Base-by-base conservation (phyloP, 2,113 vertebrate genomes). In the Pholis gunnellus region DNA sequence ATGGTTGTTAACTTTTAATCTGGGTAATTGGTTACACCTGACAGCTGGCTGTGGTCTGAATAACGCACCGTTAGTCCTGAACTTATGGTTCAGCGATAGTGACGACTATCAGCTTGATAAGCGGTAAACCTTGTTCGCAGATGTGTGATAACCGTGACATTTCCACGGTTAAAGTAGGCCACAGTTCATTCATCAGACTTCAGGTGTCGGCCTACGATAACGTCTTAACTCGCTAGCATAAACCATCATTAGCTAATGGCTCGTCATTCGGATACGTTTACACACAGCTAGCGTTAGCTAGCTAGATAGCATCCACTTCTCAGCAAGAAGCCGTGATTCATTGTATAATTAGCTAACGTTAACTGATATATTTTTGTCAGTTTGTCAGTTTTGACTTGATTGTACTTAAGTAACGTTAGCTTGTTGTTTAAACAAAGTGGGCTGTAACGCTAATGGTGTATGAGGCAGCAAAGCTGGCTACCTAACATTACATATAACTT, bases 371-470 rank as follows among this genome's bases (percentile, higher is more conserved):
- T 81, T 52, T 63, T 11, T 34, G 15, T 38, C 57, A 65, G 0
- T 34, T 18, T 5, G 22, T 38, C 57, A 65, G 0, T 34, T 18
- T 5, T 18, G 34, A 48, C 48, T 14, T 15, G 27, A 9, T 38
- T 34, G 46, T n/a, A 31, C 22, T 2, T 13, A 1, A 2, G 61
- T 40, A 25, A 10, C 1, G 17, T 5, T 17, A 36, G 15, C 9
- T 75, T 76, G 31, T 44, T 65, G 3, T 75, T 76, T 78, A 40
- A 79, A 77, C 42, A 79, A 36, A 81, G 50, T 0, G 18, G 10
- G 11, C 5, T 22, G 22, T 34, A 60, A 17, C 0, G 20, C 1
- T 4, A 15, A 9, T n/a, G 8, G 2, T 27, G n/a, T 60, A n/a
- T 5, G 20, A 9, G 8, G 13, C 8, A 10, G 14, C 69, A 15